Conservation (phyloP, 2,888 invertebrate genomes). For the Pogonocherus hispidulus region DNA sequence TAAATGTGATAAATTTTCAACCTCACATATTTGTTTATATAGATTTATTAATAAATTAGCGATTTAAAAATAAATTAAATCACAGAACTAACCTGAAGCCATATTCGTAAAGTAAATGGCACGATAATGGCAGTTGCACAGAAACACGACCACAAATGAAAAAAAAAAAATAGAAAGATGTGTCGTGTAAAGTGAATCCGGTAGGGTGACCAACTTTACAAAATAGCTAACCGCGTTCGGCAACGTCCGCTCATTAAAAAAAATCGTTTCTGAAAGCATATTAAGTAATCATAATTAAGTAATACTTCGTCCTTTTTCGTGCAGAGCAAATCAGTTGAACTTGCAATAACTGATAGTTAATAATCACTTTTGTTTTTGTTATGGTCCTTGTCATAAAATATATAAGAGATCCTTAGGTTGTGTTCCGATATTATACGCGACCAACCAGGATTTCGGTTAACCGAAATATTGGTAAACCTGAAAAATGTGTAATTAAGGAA, state of each 20-base stretch:
- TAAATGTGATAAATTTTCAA: slow-evolving; percentile 4
- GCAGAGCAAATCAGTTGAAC: too few species aligned
- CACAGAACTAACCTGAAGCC: slow-evolving; percentile 60
- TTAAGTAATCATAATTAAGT: too few species aligned
- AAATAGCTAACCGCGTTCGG: not conserved
- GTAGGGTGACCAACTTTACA: slow-evolving; percentile 12
- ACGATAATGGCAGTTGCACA: slow-evolving; percentile 24
- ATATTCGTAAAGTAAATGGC: slow-evolving; percentile 52
- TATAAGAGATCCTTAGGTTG: too few species aligned
- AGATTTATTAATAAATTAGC: not conserved
- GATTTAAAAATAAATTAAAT: slow-evolving; percentile 19
- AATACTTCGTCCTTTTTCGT: too few species aligned
- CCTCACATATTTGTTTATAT: not conserved
- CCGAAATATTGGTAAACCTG: too few species aligned
- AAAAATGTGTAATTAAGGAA: too few species aligned
- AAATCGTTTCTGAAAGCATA: too few species aligned
- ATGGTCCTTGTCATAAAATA: too few species aligned
- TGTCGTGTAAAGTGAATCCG: slow-evolving; percentile 16
- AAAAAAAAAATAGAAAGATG: not conserved
- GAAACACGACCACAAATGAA: not conserved
- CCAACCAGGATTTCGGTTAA: too few species aligned
- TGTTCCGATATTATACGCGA: too few species aligned
- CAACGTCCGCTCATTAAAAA: not conserved
- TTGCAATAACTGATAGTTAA: too few species aligned
- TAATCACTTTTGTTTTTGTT: too few species aligned